Conservation (phyloP, 2,113 vertebrate species). For the Serilophus lunatus region DNA sequence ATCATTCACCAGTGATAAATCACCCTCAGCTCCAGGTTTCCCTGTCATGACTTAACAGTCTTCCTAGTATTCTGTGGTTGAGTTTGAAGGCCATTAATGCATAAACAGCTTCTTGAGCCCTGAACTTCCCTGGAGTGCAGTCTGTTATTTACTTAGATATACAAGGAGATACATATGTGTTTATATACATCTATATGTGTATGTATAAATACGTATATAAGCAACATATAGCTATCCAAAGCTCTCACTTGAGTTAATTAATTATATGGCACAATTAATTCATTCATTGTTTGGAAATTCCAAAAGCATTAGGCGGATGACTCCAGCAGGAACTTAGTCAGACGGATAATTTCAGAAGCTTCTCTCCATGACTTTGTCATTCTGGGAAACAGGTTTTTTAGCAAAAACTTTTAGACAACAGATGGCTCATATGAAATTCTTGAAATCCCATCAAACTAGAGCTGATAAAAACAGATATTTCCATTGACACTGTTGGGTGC, state of each 20-base stretch:
- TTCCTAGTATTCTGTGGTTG: neutral
- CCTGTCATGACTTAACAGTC: neutral
- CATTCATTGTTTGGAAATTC: conserved; percentile 29
- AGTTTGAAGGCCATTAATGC: neutral
- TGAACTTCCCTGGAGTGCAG: neutral
- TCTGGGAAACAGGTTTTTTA: neutral
- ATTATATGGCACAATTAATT: neutral
- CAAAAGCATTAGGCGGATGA: neutral
- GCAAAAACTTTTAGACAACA: neutral
- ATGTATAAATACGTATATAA: neutral
- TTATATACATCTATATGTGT: neutral
- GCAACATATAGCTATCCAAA: neutral
- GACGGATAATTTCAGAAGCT: neutral
- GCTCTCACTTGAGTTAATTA: neutral
- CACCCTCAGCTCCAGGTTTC: neutral
- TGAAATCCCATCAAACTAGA: neutral
- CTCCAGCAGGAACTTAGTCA: conserved; percentile 10
- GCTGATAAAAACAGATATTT: neutral
- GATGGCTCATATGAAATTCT: conserved; percentile 7
- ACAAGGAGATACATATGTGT: neutral
- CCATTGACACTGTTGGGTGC: neutral
- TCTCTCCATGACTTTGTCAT: neutral
- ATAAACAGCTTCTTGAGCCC: neutral
- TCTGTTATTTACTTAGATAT: neutral
- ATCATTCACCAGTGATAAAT: neutral